Base-by-base conservation (phyloP, 2,113 vertebrate species). In the Octodon degus region DNA sequence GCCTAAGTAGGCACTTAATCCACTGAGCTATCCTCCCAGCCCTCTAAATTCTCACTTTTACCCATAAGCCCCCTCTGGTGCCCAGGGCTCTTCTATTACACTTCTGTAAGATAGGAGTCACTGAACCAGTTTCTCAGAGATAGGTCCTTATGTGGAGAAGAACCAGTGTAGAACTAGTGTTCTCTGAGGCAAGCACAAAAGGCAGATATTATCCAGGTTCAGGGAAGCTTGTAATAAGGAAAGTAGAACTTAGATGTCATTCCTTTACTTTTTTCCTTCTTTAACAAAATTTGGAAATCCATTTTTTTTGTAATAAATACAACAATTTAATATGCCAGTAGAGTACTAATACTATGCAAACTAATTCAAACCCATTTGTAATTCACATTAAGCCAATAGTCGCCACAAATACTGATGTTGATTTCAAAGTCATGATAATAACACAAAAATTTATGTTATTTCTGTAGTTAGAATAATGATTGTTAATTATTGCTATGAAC, bases 111-210 rank as follows among this genome's bases (percentile, higher is more conserved):
- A 1, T 0, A 37, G 2, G 11, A 7, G 5, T 94, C 83, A 72
- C 30, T 43, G 22, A 27, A 19, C 58, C 6, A n/a, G 17, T 0
- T 17, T 32, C 34, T 55, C 30, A 22, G 40, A 32, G 14, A 67
- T 27, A 17, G 24, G 0, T 9, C 34, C 7, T 40, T 25, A 24
- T 14, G 22, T 34, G 50, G 47, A 79, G 20, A 2, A 53, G 74
- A 76, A 60, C 34, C 22, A 16, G 19, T 25, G 20, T 20, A 37
- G 5, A 60, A 16, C 34, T 53, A 22, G 58, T 50, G 27, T 17
- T 10, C 12, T 34, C 20, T 10, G 0, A 0, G 7, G 5, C 30
- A 3, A 7, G 6, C 17, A 32, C 19, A n/a, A 12, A 67, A 37
- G 9, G 5, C 1, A 85, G 34, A 32, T 80, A 13, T 17, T 58